A percentile compares a stretch with the other conserved stretches of the same genome.
Evolutionary conservation across 2,113 vertebrate genomes (phyloP).

Genomic region (Zonotrichia leucophrys): DNA sequence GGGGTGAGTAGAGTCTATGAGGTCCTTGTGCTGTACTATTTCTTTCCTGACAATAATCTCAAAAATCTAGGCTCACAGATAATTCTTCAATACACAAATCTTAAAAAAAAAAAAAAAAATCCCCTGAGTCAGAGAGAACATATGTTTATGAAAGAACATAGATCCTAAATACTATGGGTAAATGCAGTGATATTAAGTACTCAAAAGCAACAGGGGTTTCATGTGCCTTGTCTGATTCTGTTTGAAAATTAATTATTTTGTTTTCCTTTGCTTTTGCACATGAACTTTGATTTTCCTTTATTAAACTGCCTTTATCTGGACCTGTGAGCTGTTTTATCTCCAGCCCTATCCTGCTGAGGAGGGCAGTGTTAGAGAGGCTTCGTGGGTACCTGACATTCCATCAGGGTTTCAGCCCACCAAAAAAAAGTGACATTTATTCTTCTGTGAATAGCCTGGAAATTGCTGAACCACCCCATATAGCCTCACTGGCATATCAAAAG

Average conservation of each 20-base stretch:
- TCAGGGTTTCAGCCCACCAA: background rate
- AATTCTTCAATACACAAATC: background rate
- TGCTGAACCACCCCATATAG: background rate
- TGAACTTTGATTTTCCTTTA: background rate
- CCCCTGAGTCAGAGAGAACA: background rate
- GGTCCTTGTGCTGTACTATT: background rate
- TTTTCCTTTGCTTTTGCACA: background rate
- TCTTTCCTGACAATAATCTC: background rate
- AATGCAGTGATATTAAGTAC: background rate
- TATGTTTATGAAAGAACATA: background rate
- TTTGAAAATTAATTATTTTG: background rate
- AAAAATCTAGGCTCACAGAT: background rate
- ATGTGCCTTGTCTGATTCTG: background rate
- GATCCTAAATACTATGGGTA: background rate
- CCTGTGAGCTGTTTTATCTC: background rate
- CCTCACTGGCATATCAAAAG: background rate
- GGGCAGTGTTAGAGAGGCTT: background rate
- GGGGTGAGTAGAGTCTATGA: background rate
- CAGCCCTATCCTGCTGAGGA: background rate
- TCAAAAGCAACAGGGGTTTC: background rate
- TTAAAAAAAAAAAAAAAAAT: background rate
- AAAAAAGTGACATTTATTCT: background rate
- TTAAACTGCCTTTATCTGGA: background rate
- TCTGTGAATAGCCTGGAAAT: background rate
- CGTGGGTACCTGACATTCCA: background rate